Base-by-base conservation (phyloP, 2,113 vertebrate genomes). In the Otis tarda region DNA sequence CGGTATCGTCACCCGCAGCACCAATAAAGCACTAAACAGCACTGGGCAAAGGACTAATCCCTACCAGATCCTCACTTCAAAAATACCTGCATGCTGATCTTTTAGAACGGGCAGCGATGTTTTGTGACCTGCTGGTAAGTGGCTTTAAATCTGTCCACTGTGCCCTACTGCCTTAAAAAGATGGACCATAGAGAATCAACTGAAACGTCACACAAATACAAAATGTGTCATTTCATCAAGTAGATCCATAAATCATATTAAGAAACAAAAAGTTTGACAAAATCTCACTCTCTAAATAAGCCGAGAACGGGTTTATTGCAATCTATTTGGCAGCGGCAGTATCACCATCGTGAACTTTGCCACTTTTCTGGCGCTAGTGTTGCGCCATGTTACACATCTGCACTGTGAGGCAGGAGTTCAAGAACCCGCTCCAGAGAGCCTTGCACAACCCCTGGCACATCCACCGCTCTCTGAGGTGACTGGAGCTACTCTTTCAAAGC, bases 291-390 rank as follows among this genome's bases (percentile, higher is more conserved):
- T 63, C 53, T 31, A 28, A 49, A 41, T 5, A 47, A 64, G n/a
- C 39, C 4, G 8, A 67, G 28, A 69, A n/a, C 24, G 37, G 49
- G 21, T 55, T 37, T 8, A 20, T 4, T 55, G 49, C 71, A n/a
- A 11, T 9, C 56, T 41, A 2, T 15, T 28, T 2, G 10, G n/a
- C 57, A 77, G 53, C 0, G 0, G 18, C 17, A 24, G 22, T 3
- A 6, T 14, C 18, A 28, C 2, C 35, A 22, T 4, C 1, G 0
- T 12, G 80, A 93, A 81, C 93, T 87, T 33, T 92, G 67, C 21
- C 80, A n/a, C 52, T 50, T 33, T 22, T 43, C 59, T 19, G 63
- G 39, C 27, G 60, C 52, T 18, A 19, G 10, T 7, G 13, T 65
- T 90, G 88, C 83, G 30, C 28, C 90, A 81, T 0, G 4, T 39